Evolutionary conservation across 2,888 invertebrate genomes (phyloP).

Genomic region (Gandaritis pyraliata): DNA sequence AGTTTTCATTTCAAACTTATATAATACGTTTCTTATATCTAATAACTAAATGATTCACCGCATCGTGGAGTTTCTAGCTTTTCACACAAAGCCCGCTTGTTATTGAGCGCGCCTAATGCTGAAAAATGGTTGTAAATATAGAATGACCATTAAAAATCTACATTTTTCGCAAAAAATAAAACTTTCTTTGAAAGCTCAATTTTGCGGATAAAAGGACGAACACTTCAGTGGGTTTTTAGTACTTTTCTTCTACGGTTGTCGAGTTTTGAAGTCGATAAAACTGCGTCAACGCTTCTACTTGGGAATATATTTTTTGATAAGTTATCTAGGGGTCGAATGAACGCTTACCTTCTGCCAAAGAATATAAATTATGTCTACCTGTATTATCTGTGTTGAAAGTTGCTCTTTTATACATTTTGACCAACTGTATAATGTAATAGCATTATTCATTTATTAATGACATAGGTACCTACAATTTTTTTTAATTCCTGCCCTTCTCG

Average conservation of each 20-base stretch:
- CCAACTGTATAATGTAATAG: no score
- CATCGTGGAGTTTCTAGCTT: no score
- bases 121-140: slow-evolving; percentile 8
- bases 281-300: slow-evolving; percentile 17
- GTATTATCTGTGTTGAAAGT: no score
- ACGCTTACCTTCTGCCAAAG: not conserved
- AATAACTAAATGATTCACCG: no score
- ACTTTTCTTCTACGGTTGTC: slow-evolving; percentile 17
- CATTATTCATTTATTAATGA: no score
- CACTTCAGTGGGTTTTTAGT: slow-evolving; percentile 21
- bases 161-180: slow-evolving; percentile 21
- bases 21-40: no score
- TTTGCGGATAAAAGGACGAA: slow-evolving; percentile 18
- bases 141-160: slow-evolving; percentile 5
- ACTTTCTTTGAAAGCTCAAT: slow-evolving; percentile 12
- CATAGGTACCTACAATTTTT: no score
- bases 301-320: slow-evolving; percentile 11
- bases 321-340: slow-evolving; percentile 1
- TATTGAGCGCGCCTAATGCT: not conserved
- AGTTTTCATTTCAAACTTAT: no score
- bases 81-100: no score
- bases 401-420: no score
- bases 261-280: slow-evolving; percentile 21
- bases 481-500: no score
- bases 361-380: no score